Base-by-base conservation (phyloP, 1,140 invertebrate species). In the Aphaenogaster floridana region DNA sequence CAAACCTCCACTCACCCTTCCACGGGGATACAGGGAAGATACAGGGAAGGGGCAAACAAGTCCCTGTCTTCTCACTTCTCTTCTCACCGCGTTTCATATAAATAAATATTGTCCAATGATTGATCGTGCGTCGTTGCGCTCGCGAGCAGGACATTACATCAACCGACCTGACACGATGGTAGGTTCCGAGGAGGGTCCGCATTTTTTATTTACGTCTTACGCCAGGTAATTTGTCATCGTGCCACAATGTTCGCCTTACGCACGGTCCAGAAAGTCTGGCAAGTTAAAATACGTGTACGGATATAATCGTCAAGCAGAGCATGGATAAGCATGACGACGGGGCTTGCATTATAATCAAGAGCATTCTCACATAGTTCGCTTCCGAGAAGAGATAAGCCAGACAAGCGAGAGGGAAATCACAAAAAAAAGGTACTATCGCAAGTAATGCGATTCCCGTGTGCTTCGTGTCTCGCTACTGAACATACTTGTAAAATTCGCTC, bases 101-200 rank as follows among this genome's bases (percentile, higher is more conserved):
- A 93, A 94, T 94, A 93, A 94, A 94, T 94, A 94, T 93, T 88
- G 88, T 71, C 76, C 50, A 88, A 91, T 93, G 93, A 93, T 94
- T 93, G 93, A 94, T 94, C 90, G 91, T 83, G 77, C 52, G 84
- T 87, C 88, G 87, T 86, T 89, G 71, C 71, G 77, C 86, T 74
- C 59, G 59, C 71, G 69, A 86, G 69, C 78, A 89, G 87, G 72
- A 91, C 91, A 74, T 91, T 90, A 87, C 89, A 92, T 92, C 89
- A 91, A 88, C 57, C 69, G 68, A 57, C 74, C 64, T 86, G 89
- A 84, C 86, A 86, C 79, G 68, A 7, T 28, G 77, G 69, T 54
- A 52, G 66, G 77, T 80, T 21, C 69, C 81, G 59, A 88, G 59
- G 64, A 86, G 88, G 88, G 69, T 86, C 66, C 69, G 61, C 42